A percentile compares a stretch with the other conserved stretches of the same genome.
These are phyloP conservation scores for Metallyticus violacea DNA, from an alignment of 2,888 invertebrate genomes.

Conservation along the genomic window DNA sequence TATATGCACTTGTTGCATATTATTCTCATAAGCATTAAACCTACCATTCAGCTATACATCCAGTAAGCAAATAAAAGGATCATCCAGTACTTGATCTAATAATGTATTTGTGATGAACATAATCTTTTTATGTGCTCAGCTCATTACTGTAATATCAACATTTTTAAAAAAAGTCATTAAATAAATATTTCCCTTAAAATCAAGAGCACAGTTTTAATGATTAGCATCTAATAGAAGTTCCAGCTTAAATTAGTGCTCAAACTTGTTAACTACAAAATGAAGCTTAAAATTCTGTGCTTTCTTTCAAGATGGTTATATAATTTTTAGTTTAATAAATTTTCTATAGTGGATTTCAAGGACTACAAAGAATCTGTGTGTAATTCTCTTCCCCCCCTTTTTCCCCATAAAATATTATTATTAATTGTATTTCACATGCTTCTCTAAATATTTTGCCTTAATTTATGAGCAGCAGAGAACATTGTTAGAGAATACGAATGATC, in stretches of 20 bases:
- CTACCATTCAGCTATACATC: not conserved
- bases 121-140: not conserved
- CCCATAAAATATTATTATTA: too few relatives aligned
- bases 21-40: not conserved
- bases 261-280: not conserved
- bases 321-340: too few relatives aligned
- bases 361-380: too few relatives aligned
- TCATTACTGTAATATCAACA: not conserved
- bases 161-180: not conserved
- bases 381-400: too few relatives aligned
- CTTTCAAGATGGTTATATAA: too few relatives aligned
- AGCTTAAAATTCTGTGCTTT: too few relatives aligned
- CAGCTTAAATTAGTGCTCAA: not conserved
- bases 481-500: not conserved
- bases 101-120: not conserved
- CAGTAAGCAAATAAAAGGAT: not conserved
- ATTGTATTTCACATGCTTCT: not conserved
- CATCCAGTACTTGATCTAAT: not conserved
- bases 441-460: not conserved
- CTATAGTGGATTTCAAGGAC: too few relatives aligned
- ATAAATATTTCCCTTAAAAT: not conserved
- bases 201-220: not conserved
- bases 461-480: not conserved
- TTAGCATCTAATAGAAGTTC: not conserved
- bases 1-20: not conserved